Base-by-base conservation (phyloP, 2,888 invertebrate genomes). In the Patella depressa region DNA sequence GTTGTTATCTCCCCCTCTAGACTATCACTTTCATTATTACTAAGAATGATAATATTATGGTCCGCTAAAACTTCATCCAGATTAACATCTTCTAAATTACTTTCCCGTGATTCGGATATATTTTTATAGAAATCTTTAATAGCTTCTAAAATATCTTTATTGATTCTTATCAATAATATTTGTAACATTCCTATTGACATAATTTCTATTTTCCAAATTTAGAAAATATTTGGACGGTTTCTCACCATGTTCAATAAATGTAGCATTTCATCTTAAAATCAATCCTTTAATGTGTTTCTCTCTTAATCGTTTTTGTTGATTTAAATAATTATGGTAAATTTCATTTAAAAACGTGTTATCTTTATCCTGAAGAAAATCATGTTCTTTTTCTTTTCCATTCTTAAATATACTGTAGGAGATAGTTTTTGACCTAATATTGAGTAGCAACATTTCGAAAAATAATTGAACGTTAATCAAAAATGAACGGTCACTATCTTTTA, bases 331-430 rank as follows among this genome's bases (percentile, higher is more conserved):
- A 17, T 24, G n/a, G 65, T 65, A 65, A n/a, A 65, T 19, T 65
- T 65, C 65, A 65, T 65, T 65, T 65, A 65, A 65, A 65, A 65
- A 65, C 24, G n/a, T n/a, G 65, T 65, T 17, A 15, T 65, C 19
- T 15, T 65, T n/a, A 65, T 15, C 5, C 19, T 59, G 59, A 29
- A 29, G 29, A 29, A 29, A 29, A 29, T 3, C 29, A 29, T 29
- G 29, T 29, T 29, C 29, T 29, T 2, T 29, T 29, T 29, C 29
- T 29, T 29, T 29, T 29, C 29, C 3, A 29, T 29, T 29, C 29
- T 29, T 29, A 29, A 29, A 29, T 29, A 29, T 2, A 29, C 29
- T 29, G n/a, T n/a, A n/a, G n/a, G n/a, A n/a, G n/a, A n/a, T n/a
- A 29, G 29, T 29, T 29, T 29, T 29, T 29, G 29, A 29, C 29